Percentiles rank a stretch among this genome's conserved stretches.
Conservation (phyloP, 2,113 vertebrate species). For the Taxidea taxus region DNA sequence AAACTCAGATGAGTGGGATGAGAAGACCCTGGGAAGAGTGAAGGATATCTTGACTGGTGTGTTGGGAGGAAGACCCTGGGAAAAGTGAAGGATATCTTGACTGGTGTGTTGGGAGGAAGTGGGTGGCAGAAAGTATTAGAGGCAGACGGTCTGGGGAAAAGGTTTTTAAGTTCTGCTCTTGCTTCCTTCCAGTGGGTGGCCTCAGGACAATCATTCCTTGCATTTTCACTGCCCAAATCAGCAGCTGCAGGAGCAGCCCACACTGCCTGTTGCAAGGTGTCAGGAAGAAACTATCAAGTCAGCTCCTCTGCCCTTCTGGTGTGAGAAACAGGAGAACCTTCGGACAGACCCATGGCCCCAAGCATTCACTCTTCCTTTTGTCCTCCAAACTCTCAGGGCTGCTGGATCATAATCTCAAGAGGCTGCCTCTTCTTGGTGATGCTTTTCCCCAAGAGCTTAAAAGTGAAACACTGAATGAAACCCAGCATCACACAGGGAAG, state of each 20-base stretch:
- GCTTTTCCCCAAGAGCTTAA: background rate
- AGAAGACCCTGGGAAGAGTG: background rate
- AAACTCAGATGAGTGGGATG: background rate
- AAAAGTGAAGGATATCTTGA: background rate
- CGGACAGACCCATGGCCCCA: background rate
- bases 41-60: background rate
- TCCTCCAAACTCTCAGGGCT: background rate
- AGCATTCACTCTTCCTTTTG: background rate
- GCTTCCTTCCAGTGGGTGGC: background rate
- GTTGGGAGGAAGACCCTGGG: background rate
- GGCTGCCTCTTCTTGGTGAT: background rate
- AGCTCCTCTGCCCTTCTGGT: background rate
- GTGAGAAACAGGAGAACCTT: background rate
- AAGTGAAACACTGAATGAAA: background rate
- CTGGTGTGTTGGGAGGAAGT: background rate
- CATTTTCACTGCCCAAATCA: background rate
- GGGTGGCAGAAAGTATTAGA: background rate
- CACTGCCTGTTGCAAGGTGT: background rate
- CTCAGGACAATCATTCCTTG: background rate
- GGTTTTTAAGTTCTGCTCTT: background rate
- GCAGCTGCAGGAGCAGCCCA: background rate
- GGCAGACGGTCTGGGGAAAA: background rate
- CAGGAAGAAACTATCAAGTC: background rate
- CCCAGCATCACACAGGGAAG: background rate
- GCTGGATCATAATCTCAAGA: background rate